These are phyloP conservation scores for Camelus bactrianus DNA, from an alignment of 2,113 vertebrate genomes.

Conservation along the genomic window DNA sequence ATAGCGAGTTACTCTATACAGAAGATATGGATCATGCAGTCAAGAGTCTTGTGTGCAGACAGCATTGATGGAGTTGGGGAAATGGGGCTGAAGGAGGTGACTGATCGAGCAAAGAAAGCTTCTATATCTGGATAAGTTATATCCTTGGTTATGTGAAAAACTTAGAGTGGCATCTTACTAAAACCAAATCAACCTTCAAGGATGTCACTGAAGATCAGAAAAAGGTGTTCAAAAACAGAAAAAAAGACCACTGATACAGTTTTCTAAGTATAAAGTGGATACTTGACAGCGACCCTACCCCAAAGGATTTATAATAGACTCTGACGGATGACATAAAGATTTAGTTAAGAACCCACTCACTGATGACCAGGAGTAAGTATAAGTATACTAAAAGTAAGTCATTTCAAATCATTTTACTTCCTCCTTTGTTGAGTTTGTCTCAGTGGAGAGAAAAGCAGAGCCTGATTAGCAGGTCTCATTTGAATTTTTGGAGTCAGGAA, in stretches of 20 bases:
- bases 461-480: background rate
- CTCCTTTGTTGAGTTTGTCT: background rate
- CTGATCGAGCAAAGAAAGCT: background rate
- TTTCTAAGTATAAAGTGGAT: constrained; percentile 5
- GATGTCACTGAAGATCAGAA: constrained; percentile 18
- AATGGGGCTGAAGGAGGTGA: background rate
- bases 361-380: background rate
- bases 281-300: background rate
- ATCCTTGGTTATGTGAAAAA: background rate
- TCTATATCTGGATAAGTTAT: background rate
- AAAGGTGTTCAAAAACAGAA: background rate
- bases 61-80: background rate
- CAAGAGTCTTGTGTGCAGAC: background rate
- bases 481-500: background rate
- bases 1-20: background rate
- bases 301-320: background rate
- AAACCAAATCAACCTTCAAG: constrained; percentile 30
- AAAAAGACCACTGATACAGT: background rate
- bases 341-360: background rate
- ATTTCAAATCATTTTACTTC: background rate
- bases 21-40: background rate
- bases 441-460: background rate
- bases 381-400: background rate
- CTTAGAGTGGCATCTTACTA: background rate
- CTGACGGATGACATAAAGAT: background rate